Base-by-base conservation (phyloP, 2,797 vertebrate species). In the Sebastes glaucus region DNA sequence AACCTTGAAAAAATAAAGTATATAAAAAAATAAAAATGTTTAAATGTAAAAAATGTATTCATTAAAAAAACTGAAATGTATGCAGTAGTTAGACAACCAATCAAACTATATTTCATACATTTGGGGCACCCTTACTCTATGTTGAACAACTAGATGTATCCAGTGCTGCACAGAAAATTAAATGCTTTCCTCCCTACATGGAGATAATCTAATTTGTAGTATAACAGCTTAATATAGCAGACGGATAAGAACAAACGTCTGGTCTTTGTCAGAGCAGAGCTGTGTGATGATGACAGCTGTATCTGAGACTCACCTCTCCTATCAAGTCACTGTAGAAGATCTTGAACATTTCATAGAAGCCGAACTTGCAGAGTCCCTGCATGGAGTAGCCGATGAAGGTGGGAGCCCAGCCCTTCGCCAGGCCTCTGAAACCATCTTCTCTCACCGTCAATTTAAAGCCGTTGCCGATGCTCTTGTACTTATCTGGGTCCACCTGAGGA, bases 311-410 rank as follows among this genome's bases (percentile, higher is more conserved):
- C 93, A 99, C 98, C 97, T 99, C 98, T 90, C 98, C 98, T 77
- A 99, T 74, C 33, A 98, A 8, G 87, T 99, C 97, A 71, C 97
- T 95, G 89, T 99, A 99, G 0, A 99, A 16, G 82, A 97, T 92
- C 96, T 99, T 99, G 93, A 99, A 99, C 86, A 99, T 94, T 95
- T 99, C 97, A 85, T 99, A 99, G 92, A 99, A 98, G 85, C 98
- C 98, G 78, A 99, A 99, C 93, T 99, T 99, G 96, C 98, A 99
- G 42, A 99, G 96, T 4, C 98, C 98, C 90, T 99, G 98, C 97
- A 99, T 96, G 80, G 98, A 99, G 87, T 99, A 99, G 18, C 98
- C 98, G 59, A 98, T 96, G 87, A 98, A 99, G 53, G 98, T 99
- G 16, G 98, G 98, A 23, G 98, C 97, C 98, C 98, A 99, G 89